These are phyloP conservation scores for Mactra quadrangularis DNA, from an alignment of 1,140 invertebrate genomes.

Conservation along the genomic window DNA sequence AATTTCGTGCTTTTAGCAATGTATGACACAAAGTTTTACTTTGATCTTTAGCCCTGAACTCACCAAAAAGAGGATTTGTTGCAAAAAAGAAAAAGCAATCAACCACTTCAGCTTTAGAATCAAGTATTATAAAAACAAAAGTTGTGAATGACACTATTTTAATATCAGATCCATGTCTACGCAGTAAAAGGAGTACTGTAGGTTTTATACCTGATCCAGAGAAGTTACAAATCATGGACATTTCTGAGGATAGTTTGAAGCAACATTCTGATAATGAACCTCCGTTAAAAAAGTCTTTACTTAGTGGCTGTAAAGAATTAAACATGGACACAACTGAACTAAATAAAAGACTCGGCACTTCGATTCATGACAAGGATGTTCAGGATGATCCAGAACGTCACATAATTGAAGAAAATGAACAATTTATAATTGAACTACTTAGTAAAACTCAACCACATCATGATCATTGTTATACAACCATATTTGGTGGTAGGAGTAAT, in stretches of 20 bases:
- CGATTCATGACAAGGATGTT: slow-evolving; percentile 40
- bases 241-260: slow-evolving; percentile 40
- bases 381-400: slow-evolving; percentile 64
- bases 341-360: no score
- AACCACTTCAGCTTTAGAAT: no score
- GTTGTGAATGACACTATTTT: slow-evolving; percentile 6
- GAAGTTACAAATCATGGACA: slow-evolving; percentile 34
- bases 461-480: slow-evolving; percentile 81
- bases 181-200: slow-evolving; percentile 3
- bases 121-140: slow-evolving; percentile 13
- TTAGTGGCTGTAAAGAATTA: no score
- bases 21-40: no score
- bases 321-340: no score
- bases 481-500: slow-evolving; percentile 76
- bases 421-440: slow-evolving; percentile 75
- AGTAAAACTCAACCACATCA: slow-evolving; percentile 74
- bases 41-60: slow-evolving; percentile 13
- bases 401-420: slow-evolving; percentile 73
- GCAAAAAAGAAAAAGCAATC: neutral
- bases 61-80: neutral
- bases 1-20: no score
- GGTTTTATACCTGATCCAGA: slow-evolving; percentile 51
- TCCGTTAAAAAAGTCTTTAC: neutral
- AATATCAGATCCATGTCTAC: slow-evolving; percentile 30
- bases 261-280: neutral